Conservation (phyloP, 1,140 invertebrate species). For the Scaptodrosophila lebanonensis region DNA sequence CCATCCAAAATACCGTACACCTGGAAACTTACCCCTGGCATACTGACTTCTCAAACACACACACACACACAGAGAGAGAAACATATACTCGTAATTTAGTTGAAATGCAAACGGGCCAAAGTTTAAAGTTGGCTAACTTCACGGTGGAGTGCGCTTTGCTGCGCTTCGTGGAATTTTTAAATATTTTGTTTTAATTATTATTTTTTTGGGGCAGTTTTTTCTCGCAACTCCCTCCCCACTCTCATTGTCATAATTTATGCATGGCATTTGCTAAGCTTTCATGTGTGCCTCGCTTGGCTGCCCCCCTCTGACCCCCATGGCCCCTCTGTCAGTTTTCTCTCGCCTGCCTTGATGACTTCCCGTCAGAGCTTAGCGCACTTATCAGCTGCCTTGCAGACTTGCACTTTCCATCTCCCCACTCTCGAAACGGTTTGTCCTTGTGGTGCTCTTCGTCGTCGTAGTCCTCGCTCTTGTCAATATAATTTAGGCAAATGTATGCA, state of each 20-base stretch:
- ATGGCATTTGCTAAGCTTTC: constrained; percentile 47
- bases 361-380: constrained; percentile 56
- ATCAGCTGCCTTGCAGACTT: constrained; percentile 63
- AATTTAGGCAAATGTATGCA: constrained; percentile 70
- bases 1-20: too few species aligned
- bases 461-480: constrained; percentile 53
- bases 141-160: background rate
- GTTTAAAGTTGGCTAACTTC: constrained; percentile 11
- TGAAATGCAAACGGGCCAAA: constrained; percentile 31
- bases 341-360: too few species aligned
- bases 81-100: background rate
- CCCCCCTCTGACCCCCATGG: background rate
- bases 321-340: too few species aligned
- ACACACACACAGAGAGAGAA: background rate
- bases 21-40: background rate
- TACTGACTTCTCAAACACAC: constrained; percentile 9
- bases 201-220: constrained; percentile 12
- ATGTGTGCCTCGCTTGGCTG: constrained; percentile 21
- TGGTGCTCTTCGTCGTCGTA: background rate
- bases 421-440: too few species aligned
- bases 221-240: constrained; percentile 17
- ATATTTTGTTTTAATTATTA: constrained; percentile 40
- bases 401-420: constrained; percentile 30
- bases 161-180: constrained; percentile 1
- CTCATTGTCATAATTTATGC: constrained; percentile 63